These are phyloP conservation scores for sheep (Ovis aries) DNA, from an alignment of 2,113 vertebrate genomes.

Conservation along the genomic window ARS-UI_Ramb_v3.0 NC_056060.1:25778501-25779000, in stretches of 20 bases:
- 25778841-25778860: background rate
- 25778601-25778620: background rate
- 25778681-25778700: background rate
- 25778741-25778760: background rate
- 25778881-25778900: background rate
- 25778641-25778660: background rate
- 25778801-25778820: background rate
- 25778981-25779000: too few relatives aligned
- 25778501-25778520: background rate
- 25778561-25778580: background rate
- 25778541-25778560: background rate
- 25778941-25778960: too few relatives aligned
- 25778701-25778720: background rate
- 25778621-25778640: background rate
- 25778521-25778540: background rate
- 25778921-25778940: too few relatives aligned
- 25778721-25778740: background rate
- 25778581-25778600: background rate
- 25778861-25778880: background rate
- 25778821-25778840: background rate
- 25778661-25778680: background rate
- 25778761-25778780: background rate
- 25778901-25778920: too few relatives aligned
- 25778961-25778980: too few relatives aligned
- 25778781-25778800: background rate